Evolutionary conservation across 2,888 invertebrate genomes (phyloP).

Genomic region (Tridacna crocea): DNA sequence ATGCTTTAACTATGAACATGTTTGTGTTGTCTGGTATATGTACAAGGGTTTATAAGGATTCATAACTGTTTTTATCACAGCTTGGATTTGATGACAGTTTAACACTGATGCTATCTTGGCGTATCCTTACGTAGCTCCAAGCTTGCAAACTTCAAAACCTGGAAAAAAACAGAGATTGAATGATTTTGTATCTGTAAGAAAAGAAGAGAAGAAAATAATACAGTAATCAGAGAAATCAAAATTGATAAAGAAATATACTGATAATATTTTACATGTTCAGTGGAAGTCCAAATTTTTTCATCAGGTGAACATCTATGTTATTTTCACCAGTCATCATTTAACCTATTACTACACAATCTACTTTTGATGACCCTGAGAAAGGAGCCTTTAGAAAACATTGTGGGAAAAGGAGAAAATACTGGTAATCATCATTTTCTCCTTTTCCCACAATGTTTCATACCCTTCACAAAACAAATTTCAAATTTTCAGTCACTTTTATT

Average conservation of each 20-base stretch:
- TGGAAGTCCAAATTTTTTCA: too few relatives aligned
- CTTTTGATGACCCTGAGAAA: not conserved
- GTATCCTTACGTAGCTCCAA: constrained; percentile 52
- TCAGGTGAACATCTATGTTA: too few relatives aligned
- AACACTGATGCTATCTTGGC: constrained; percentile 19
- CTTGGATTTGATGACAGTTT: not conserved
- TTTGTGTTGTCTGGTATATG: too few relatives aligned
- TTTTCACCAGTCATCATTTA: too few relatives aligned
- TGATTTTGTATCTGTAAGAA: not conserved
- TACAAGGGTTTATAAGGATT: not conserved
- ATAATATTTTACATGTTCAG: too few relatives aligned
- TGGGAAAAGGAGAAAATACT: not conserved
- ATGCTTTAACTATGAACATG: too few relatives aligned
- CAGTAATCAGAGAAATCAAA: not conserved
- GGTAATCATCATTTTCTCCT: not conserved
- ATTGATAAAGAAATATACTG: too few relatives aligned
- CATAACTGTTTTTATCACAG: not conserved
- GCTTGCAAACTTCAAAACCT: constrained; percentile 62
- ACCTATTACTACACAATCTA: not conserved
- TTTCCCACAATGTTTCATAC: not conserved
- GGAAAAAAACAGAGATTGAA: constrained; percentile 14
- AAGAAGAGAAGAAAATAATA: not conserved
- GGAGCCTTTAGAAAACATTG: not conserved
- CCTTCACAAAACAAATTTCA: not conserved
- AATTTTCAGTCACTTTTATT: too few relatives aligned